Evolutionary conservation across 2,888 invertebrate species (phyloP).

Genomic region (Brassicogethes aeneus): DNA sequence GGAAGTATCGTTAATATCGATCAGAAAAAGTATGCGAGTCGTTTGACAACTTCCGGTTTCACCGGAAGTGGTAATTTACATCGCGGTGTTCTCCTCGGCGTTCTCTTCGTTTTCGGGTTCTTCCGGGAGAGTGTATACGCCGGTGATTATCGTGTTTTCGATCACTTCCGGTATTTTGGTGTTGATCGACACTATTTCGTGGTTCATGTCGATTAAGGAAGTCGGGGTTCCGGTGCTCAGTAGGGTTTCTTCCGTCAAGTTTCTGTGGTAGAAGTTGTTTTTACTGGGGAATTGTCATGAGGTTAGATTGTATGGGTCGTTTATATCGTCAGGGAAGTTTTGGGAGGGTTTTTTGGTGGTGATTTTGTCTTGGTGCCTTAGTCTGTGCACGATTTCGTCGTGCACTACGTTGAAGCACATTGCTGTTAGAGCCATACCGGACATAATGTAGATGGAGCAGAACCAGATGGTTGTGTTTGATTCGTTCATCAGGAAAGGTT

Average conservation of each 20-base stretch:
- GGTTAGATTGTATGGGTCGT: slow-evolving; percentile 58
- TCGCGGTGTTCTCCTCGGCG: slow-evolving; percentile 41
- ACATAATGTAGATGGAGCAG: slow-evolving; percentile 79
- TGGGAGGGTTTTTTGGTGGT: slow-evolving; percentile 40
- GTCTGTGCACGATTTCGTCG: slow-evolving; percentile 70
- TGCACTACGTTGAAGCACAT: slow-evolving; percentile 89
- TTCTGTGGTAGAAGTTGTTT: slow-evolving; percentile 48
- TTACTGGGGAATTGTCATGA: slow-evolving; percentile 62
- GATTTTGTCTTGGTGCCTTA: slow-evolving; percentile 51
- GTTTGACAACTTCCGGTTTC: no score
- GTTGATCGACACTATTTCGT: slow-evolving; percentile 31
- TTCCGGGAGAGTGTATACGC: slow-evolving; percentile 49
- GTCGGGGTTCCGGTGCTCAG: slow-evolving; percentile 48
- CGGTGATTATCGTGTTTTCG: slow-evolving; percentile 41
- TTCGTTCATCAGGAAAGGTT: slow-evolving; percentile 49
- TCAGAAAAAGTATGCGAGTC: no score
- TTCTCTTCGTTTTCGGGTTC: slow-evolving; percentile 46
- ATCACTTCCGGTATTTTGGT: slow-evolving; percentile 37
- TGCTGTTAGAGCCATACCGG: slow-evolving; percentile 78
- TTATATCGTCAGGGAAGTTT: slow-evolving; percentile 52
- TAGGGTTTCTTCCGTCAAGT: slow-evolving; percentile 51
- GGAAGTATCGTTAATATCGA: no score
- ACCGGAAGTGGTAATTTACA: no score
- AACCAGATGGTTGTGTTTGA: slow-evolving; percentile 75
- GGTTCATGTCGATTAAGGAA: slow-evolving; percentile 33